These are phyloP conservation scores for Orchesellides sinensis DNA, from an alignment of 2,888 invertebrate genomes.

Conservation along the genomic window DNA sequence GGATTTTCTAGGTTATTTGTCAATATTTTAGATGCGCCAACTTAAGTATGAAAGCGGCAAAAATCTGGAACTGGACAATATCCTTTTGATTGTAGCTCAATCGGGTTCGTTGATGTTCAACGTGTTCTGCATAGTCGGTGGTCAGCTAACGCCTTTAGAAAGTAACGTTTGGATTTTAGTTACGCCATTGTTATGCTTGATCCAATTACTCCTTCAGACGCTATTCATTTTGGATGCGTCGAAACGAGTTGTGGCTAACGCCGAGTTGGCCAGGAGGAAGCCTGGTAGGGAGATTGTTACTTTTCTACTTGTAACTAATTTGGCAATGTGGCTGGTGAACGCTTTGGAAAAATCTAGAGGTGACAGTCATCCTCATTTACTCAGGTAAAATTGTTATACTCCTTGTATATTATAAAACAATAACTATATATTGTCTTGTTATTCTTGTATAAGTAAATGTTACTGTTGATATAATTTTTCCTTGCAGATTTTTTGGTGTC, in stretches of 20 bases:
- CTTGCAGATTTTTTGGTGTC: conserved; percentile 75
- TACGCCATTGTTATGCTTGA: conserved; percentile 89
- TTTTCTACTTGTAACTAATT: conserved; percentile 90
- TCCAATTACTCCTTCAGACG: conserved; percentile 93
- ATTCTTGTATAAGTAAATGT: neutral
- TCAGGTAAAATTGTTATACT: conserved; percentile 73
- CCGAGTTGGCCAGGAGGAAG: conserved; percentile 88
- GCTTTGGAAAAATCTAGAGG: conserved; percentile 77
- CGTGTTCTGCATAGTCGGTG: conserved; percentile 95
- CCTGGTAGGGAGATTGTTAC: conserved; percentile 96
- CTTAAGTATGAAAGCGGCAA: conserved; percentile 89
- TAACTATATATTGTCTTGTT: too few species aligned
- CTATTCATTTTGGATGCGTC: conserved; percentile 95
- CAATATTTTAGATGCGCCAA: conserved; percentile 82
- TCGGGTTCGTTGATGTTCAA: conserved; percentile 96
- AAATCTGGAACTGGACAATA: conserved; percentile 92
- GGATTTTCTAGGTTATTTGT: neutral
- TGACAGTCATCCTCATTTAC: conserved; percentile 77
- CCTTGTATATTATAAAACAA: neutral
- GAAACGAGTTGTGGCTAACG: conserved; percentile 85
- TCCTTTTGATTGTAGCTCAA: conserved; percentile 93
- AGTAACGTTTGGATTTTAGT: conserved; percentile 89
- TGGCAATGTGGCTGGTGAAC: conserved; percentile 91
- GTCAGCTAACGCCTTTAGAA: conserved; percentile 76
- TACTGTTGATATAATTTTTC: neutral